Conservation (phyloP, 23 tunicate species). For the Styela clava region DNA sequence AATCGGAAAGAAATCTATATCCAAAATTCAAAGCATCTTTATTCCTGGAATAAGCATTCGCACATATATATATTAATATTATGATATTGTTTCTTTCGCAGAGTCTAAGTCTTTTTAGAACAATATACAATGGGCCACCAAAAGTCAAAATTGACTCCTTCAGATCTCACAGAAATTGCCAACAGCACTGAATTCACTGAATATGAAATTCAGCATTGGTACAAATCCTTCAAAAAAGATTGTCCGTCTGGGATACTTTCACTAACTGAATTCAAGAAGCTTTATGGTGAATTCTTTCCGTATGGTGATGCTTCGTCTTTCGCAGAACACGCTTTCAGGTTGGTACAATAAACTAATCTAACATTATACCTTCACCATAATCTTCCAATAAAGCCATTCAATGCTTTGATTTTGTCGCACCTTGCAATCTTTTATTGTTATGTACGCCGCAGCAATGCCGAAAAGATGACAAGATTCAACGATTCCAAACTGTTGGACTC, state of each 20-base stretch:
- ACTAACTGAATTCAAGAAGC: conserved; percentile 54
- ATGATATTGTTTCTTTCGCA: no score
- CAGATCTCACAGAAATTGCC: conserved; percentile 57
- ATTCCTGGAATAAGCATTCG: no score
- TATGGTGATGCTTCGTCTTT: conserved; percentile 82
- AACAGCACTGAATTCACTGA: conserved; percentile 80
- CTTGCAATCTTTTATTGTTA: neutral
- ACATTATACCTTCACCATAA: neutral
- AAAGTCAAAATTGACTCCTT: conserved; percentile 66
- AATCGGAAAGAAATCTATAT: no score
- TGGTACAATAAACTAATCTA: neutral
- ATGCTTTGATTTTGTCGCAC: neutral
- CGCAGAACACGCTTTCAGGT: conserved; percentile 89
- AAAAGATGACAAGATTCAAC: no score
- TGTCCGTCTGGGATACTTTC: conserved; percentile 87
- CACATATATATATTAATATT: no score
- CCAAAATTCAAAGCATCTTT: no score
- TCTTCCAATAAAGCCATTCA: no score
- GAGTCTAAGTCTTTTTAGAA: no score
- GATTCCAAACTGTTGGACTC: no score
- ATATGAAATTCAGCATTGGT: conserved; percentile 77
- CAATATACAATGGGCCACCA: conserved; percentile 68
- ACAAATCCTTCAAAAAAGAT: conserved; percentile 74
- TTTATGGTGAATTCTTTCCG: conserved; percentile 76
- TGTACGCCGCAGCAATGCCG: neutral